phyloP scores from a whole-genome alignment of 2,113 vertebrate species.

The Melanotaenia duboulayi region DNA sequence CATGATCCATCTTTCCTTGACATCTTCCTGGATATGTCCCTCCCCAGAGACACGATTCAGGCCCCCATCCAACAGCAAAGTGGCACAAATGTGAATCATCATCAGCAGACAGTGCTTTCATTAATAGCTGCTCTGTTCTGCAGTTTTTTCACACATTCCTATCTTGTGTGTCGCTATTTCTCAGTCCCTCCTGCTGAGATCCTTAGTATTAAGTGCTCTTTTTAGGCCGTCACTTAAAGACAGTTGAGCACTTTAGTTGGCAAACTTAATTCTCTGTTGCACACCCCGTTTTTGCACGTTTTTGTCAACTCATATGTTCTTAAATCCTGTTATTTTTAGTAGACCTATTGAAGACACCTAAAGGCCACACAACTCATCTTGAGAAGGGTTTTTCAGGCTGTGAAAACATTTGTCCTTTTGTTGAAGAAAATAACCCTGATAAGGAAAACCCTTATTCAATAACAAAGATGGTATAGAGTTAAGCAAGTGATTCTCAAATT shows the following conservation, averaged over 20 bases:
- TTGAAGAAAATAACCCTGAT: too few species aligned
- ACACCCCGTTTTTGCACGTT: neutral
- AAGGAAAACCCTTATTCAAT: too few species aligned
- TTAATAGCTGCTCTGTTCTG: constrained; percentile 58
- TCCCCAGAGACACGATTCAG: constrained; percentile 9
- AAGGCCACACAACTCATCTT: neutral
- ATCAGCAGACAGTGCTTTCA: constrained; percentile 20
- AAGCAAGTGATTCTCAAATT: too few species aligned
- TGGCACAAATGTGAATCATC: constrained; percentile 56
- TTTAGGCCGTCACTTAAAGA: constrained; percentile 1
- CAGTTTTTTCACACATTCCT: constrained; percentile 57
- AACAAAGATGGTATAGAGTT: too few species aligned
- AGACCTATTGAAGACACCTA: neutral
- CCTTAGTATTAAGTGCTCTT: neutral
- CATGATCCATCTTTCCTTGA: constrained; percentile 27
- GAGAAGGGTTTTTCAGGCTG: neutral
- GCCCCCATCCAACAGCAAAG: constrained; percentile 10
- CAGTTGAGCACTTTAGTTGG: neutral
- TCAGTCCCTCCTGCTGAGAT: constrained; percentile 2
- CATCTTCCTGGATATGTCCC: constrained; percentile 29
- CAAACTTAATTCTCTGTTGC: neutral
- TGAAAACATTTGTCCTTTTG: neutral
- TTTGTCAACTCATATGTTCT: neutral
- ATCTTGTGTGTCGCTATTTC: constrained; percentile 42
- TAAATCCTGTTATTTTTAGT: too few species aligned